Evolutionary conservation across 2,113 vertebrate genomes (phyloP), one percentile per base, ranked within the genome.

Genomic region (Cranoglanis bouderius): DNA sequence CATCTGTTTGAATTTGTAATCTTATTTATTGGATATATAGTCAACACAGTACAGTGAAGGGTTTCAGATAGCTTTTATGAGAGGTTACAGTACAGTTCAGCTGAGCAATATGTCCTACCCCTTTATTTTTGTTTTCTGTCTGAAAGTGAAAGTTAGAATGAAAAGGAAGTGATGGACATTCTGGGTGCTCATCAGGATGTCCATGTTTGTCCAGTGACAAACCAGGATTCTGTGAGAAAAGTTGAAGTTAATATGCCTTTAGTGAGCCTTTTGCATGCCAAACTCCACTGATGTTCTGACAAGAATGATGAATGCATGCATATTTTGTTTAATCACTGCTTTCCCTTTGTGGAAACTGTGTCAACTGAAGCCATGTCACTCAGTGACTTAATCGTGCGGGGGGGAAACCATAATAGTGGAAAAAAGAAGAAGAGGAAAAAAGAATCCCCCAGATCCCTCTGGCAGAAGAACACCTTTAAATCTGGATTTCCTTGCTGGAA

Each of bases 1-100:
- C 96, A 94, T 94, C 96, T 95, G 95, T 98, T 97, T 97, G 95
- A 96, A 97, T 97, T 96, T 96, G 96, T 97, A 49, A 97, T 97
- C 96, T 95, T 94, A 94, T 95, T 94, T 94, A 85, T 82, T 84
- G 85, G 94, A 94, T 96, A 95, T 95, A 96, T 90, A 96, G 96
- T 96, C 0, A 90, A 95, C 96, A 93, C 94, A 96, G 94, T 93
- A 94, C 93, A 89, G 72, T 92, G 92, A 26, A 53, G 26, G 70
- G 24, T 29, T 91, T 91, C 88, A 78, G 57, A 91, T 90, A 26
- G 29, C 93, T 63, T 95, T 92, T 94, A 21, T 55, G 6, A 55
- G 9, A 35, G 93, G 92, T 90, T 93, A 85, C 93, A 49, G 43
- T n/a, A 63, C 26, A 67, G 85, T 57, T 53, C 32, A 72, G 16